Percentiles rank a stretch among this genome's conserved stretches.
phyloP scores from a whole-genome alignment of 2,888 invertebrate genomes.

The Germaria angustata region DNA sequence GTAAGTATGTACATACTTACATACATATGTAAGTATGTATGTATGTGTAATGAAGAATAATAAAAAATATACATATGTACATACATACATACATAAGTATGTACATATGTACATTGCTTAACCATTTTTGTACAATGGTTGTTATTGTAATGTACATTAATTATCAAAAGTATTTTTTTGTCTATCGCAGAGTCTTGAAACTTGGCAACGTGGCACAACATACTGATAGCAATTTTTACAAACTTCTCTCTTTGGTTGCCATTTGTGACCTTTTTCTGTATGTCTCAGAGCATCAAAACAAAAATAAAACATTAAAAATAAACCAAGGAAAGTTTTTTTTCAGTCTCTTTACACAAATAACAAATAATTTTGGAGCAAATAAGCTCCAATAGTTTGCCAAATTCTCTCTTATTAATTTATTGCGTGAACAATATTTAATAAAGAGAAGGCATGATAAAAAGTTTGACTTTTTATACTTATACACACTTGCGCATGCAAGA shows the following conservation, averaged over 20 bases:
- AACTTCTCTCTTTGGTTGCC: slow-evolving; percentile 49
- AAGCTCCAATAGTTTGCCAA: slow-evolving; percentile 16
- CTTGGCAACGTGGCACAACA: slow-evolving; percentile 51
- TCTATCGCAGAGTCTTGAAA: slow-evolving; percentile 28
- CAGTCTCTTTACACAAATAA: not conserved
- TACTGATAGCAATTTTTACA: slow-evolving; percentile 51
- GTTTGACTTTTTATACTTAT: not conserved
- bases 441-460: slow-evolving; percentile 12
- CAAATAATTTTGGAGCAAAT: slow-evolving; percentile 25
- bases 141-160: not conserved
- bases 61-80: not conserved
- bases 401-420: not conserved
- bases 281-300: slow-evolving; percentile 33
- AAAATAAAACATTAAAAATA: slow-evolving; percentile 26
- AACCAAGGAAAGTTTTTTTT: slow-evolving; percentile 47
- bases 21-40: no score
- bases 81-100: no score
- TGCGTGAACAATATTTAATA: not conserved
- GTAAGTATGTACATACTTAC: not conserved
- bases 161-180: not conserved
- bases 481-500: not conserved
- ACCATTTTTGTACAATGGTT: slow-evolving; percentile 49
- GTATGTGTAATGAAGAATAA: not conserved
- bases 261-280: slow-evolving; percentile 58
- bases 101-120: slow-evolving; percentile 16